Evolutionary conservation across 2,888 invertebrate species (phyloP), one percentile per base, ranked within the genome.

Genomic region (Erebia ligea): DNA sequence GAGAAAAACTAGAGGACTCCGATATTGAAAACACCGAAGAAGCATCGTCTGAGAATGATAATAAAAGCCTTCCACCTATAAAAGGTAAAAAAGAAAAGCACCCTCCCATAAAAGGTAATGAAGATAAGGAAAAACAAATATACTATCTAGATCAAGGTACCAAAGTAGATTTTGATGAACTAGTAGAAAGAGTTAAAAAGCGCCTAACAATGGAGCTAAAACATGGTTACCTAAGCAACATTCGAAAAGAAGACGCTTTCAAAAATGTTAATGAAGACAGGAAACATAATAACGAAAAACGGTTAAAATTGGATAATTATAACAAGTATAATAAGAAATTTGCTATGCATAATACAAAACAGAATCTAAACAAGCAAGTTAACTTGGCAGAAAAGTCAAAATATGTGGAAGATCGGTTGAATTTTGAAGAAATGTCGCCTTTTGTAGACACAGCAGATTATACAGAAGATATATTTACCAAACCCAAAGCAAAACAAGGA

Each of bases 141-240:
- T 63, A 34, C n/a, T 8, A 15, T 15, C 15, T 67, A 15, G 8
- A 21, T 40, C 56, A 69, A 25, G 58, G 25, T 10, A 61, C 50
- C 0, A 69, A 69, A 13, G 59, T 72, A 13, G 70, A 74, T 65
- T 74, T 74, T 50, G 74, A 74, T 6, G 70, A 74, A 57, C 40
- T 74, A 11, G 73, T 74, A 1, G 73, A 74, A 42, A 70, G 73
- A 67, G 74, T 74, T 4, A 74, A 73, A 54, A 71, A 73, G 40
- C 40, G 74, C 5, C 10, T 74, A 8, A 59, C 70, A 13, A 56
- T 64, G 13, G 74, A 74, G 54, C 52, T 74, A 0, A 70, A 67
- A 61, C 40, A 65, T 10, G 70, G 59, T 40, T 61, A 61, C n/a
- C 17, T 58, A 25, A 17, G 56, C 15, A 52, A 42, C 21, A 59